Percentiles rank a stretch among this genome's conserved stretches.
These are phyloP conservation scores for Junonia oenone DNA, from an alignment of 2,888 invertebrate genomes.

Conservation along the genomic window DNA sequence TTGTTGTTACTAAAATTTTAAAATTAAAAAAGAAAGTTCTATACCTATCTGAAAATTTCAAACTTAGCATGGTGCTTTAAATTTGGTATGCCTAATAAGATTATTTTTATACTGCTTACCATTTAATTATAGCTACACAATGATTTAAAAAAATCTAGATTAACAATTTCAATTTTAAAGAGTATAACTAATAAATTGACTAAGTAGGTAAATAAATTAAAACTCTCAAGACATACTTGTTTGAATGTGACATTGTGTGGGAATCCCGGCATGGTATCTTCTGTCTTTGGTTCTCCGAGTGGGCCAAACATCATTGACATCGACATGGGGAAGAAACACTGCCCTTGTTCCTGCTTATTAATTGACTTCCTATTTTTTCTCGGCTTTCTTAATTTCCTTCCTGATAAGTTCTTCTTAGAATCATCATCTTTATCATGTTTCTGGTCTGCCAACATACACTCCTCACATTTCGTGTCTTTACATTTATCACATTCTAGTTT, in stretches of 20 bases:
- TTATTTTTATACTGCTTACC: too few species aligned
- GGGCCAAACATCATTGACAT: constrained; percentile 93
- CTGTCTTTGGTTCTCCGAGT: constrained; percentile 80
- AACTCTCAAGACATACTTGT: constrained; percentile 78
- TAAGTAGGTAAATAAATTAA: too few species aligned
- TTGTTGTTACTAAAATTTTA: too few species aligned
- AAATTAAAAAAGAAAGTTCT: too few species aligned
- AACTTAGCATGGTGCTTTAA: not conserved
- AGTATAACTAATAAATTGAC: too few species aligned
- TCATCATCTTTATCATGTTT: constrained; percentile 59
- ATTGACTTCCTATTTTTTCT: constrained; percentile 65
- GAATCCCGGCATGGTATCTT: constrained; percentile 80
- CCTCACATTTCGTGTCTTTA: constrained; percentile 55
- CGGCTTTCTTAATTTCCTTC: constrained; percentile 53
- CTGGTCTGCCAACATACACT: constrained; percentile 43
- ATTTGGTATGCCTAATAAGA: too few species aligned
- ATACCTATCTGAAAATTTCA: not conserved
- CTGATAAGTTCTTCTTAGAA: constrained; percentile 46
- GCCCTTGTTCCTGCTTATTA: constrained; percentile 57
- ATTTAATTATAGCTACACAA: too few species aligned
- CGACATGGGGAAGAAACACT: constrained; percentile 88
- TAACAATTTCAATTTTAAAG: too few species aligned
- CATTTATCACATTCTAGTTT: constrained; percentile 57
- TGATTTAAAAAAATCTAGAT: too few species aligned
- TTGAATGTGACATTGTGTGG: constrained; percentile 95